A percentile compares a stretch with the other conserved stretches of the same genome.
Evolutionary conservation across 2,113 vertebrate genomes (phyloP).

Genomic region (Anolis carolinensis): DNA sequence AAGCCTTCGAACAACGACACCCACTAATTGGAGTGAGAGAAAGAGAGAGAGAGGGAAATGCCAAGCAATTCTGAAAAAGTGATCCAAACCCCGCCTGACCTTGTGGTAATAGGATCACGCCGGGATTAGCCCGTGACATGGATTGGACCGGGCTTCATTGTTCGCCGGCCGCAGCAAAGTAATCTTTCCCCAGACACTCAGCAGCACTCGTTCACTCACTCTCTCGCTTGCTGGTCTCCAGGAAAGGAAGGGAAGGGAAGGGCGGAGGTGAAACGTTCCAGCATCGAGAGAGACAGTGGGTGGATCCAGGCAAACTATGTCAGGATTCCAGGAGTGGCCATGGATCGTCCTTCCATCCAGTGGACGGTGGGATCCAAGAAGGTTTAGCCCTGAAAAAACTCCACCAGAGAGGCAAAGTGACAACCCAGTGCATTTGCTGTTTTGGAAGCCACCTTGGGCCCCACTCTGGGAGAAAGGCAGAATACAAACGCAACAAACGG

Average conservation of each 20-base stretch:
- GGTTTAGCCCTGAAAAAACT: no score
- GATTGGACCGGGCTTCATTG: constrained; percentile 21
- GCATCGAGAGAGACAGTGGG: no score
- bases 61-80: constrained; percentile 24
- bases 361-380: no score
- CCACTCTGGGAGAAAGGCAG: no score
- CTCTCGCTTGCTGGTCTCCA: background rate
- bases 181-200: constrained; percentile 50
- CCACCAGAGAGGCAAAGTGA: no score
- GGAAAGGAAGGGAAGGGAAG: background rate
- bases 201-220: constrained; percentile 14
- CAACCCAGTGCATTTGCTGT: no score
- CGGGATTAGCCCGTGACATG: constrained; percentile 66
- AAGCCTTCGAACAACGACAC: background rate
- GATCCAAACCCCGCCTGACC: constrained; percentile 54
- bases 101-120: constrained; percentile 71
- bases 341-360: no score
- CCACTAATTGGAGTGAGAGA: background rate
- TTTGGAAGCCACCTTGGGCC: no score
- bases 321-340: no score
- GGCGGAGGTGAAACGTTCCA: background rate
- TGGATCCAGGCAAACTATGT: no score
- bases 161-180: constrained; percentile 50
- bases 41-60: constrained; percentile 30
- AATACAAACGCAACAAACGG: no score